phyloP scores from a whole-genome alignment of 2,888 invertebrate species.

The Coremacera marginata region DNA sequence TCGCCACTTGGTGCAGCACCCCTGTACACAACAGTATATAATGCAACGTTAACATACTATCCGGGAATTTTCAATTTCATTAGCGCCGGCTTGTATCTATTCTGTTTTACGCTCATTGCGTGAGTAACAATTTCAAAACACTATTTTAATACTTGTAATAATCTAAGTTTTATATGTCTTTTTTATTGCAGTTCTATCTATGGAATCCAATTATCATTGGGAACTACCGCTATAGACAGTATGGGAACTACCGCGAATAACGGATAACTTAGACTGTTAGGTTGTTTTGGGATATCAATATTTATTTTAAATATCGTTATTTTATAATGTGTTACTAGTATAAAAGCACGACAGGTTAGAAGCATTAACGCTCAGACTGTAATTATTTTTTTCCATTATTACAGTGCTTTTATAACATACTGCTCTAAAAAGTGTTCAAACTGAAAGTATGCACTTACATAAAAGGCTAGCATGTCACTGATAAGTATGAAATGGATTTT shows the following conservation, averaged over 20 bases:
- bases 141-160: not conserved
- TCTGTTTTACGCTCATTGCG: slow-evolving; percentile 71
- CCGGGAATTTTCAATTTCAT: slow-evolving; percentile 75
- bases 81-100: slow-evolving; percentile 69
- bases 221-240: slow-evolving; percentile 39
- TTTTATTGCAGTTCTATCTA: slow-evolving; percentile 59
- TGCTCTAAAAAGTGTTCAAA: no score
- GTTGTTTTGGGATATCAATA: not conserved
- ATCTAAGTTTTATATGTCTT: not conserved
- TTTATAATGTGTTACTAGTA: no score
- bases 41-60: slow-evolving; percentile 67
- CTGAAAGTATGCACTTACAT: no score
- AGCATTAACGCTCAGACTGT: no score
- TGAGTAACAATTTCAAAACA: slow-evolving; percentile 65
- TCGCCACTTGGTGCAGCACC: slow-evolving; percentile 75
- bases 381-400: no score
- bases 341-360: no score
- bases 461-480: no score
- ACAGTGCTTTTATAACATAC: no score
- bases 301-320: not conserved
- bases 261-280: not conserved
- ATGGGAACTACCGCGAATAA: slow-evolving; percentile 52
- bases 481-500: no score
- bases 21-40: slow-evolving; percentile 77
- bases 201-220: slow-evolving; percentile 64